Evolutionary conservation across 2,797 vertebrate genomes (phyloP), one percentile per base, ranked within the genome.

Genomic region (Chelonia mydas): DNA sequence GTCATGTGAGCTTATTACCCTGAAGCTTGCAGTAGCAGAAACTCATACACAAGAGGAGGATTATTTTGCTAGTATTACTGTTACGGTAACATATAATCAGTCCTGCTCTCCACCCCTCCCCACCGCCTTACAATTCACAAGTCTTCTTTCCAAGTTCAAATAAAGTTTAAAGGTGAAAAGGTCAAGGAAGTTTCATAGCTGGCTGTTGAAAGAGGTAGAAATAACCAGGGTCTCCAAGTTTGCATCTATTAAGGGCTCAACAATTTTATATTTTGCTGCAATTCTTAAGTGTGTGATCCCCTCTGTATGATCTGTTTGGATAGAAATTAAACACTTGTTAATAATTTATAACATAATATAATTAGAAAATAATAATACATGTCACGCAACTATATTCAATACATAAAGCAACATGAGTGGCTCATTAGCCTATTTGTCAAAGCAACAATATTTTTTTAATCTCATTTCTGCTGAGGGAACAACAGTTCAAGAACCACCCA

Each of bases 141-240:
- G 98, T 98, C 97, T 98, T 98, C 96, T 98, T 97, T 98, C 96
- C 97, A 98, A 99, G 99, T 99, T 99, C 99, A 99, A 98, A 97
- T 96, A 97, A 98, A 99, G 99, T 99, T 99, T 97, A 99, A 98
- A 98, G 99, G 99, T 98, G 98, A 98, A 98, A 98, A 98, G 99
- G 99, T 98, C 98, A 98, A 96, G 98, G 98, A 98, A 98, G 98
- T 98, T 99, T 98, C 98, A 98, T 98, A 98, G 97, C 98, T 95
- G 97, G 98, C 98, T 98, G 98, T 98, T 98, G 97, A 98, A 98
- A 98, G 97, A 98, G 97, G 97, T 98, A 98, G 98, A 98, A 98
- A 97, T 97, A 98, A 98, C 96, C 88, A 93, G 98, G 97, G 98
- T 98, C 98, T 98, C 97, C 81, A 81, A 96, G 97, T 96, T 97